Evolutionary conservation across 1,140 invertebrate species (phyloP).

Genomic region (Apis florea): DNA sequence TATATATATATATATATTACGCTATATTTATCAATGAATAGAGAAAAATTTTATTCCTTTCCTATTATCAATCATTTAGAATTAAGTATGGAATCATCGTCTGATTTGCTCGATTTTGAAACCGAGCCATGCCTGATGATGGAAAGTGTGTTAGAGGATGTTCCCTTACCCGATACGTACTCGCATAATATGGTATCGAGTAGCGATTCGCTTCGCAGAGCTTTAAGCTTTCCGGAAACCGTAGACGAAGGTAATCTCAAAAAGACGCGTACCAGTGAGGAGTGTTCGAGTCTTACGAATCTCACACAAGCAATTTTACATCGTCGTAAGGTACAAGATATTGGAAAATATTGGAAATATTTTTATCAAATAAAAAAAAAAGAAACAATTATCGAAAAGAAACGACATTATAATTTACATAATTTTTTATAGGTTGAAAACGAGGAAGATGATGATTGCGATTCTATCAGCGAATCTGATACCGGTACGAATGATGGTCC

Average conservation of each 20-base stretch:
- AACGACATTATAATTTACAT: not conserved
- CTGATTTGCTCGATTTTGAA: constrained; percentile 87
- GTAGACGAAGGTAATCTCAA: constrained; percentile 68
- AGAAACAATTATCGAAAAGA: not conserved
- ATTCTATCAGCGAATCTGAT: constrained; percentile 76
- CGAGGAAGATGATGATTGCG: constrained; percentile 76
- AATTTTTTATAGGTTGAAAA: constrained; percentile 71
- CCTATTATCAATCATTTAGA: constrained; percentile 57
- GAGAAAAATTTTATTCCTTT: not conserved
- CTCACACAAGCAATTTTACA: constrained; percentile 77
- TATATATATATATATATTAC: constrained; percentile 28
- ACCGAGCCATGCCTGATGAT: constrained; percentile 90
- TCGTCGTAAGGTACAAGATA: constrained; percentile 70
- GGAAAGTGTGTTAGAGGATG: constrained; percentile 86
- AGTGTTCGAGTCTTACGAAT: constrained; percentile 76
- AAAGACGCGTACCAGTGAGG: constrained; percentile 67
- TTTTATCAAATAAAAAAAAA: not conserved
- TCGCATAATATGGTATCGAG: constrained; percentile 86
- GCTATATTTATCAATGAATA: not conserved
- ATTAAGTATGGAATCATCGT: constrained; percentile 80
- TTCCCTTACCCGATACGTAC: constrained; percentile 84
- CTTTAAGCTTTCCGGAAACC: constrained; percentile 74
- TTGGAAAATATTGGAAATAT: no score
- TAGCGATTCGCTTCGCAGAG: constrained; percentile 77
- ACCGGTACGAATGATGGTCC: constrained; percentile 70